Evolutionary conservation across 2,113 vertebrate species (phyloP), one percentile per base, ranked within the genome.

Genomic region (Antennarius striatus): DNA sequence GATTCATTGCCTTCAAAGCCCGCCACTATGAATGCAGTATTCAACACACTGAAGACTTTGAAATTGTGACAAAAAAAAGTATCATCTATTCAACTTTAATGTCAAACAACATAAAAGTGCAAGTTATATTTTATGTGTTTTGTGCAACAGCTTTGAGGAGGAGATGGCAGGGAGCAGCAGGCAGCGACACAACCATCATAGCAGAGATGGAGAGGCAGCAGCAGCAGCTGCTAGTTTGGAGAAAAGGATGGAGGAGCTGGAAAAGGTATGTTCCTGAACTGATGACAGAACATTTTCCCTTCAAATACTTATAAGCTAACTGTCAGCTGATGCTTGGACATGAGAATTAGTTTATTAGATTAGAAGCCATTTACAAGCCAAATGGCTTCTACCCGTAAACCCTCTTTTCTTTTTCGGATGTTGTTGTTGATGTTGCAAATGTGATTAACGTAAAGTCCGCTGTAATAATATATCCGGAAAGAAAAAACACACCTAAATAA

Each of bases 191-290:
- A 73, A 75, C 83, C 94, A 93, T 43, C 93, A 93, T 10, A 86
- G 78, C 87, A 91, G 91, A 79, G 95, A 97, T 9, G 63, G 87
- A 76, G 93, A 87, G 75, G 83, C 89, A 14, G 13, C 86, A 17
- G 87, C 68, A 0, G 49, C 90, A 39, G 92, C 75, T 16, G 92
- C 75, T 17, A n/a, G 83, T 81, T 89, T 96, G 91, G 96, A 98
- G 88, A 96, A 94, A 76, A 95, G 92, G 88, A 84, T 98, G 80
- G 97, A 99, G 66, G 97, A 98, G 65, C 95, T 98, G 84, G 98
- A 99, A 90, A 96, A 89, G 94, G 97, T 98, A 12, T 5, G 42
- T 43, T 43, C 3, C 9, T 12, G 10, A 43, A 43, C 42, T 43
- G 32, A 36, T 5, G 32, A 4, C 32, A 36, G 32, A 7, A 36